Percentiles rank a stretch among this genome's conserved stretches.
phyloP scores from a whole-genome alignment of 2,797 vertebrate genomes.

The Sciaenops ocellatus region DNA sequence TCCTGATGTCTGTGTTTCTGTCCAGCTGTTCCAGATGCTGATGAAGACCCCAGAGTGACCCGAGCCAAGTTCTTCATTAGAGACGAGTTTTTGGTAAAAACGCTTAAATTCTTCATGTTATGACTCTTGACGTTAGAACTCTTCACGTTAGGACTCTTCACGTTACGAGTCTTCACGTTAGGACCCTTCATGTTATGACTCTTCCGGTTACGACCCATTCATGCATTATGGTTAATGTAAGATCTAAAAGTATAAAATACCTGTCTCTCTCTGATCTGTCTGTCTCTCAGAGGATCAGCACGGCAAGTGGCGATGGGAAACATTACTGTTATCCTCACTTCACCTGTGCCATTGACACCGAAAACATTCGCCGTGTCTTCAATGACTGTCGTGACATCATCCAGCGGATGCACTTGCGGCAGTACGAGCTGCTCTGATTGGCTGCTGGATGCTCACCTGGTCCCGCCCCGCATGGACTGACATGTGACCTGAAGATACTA shows the following conservation, averaged over 20 bases:
- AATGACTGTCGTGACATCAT: slow-evolving; percentile 99
- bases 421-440: slow-evolving; percentile 97
- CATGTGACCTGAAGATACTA: neutral
- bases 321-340: slow-evolving; percentile 99
- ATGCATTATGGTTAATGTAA: too few relatives aligned
- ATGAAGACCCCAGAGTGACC: slow-evolving; percentile 96
- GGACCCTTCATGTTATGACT: too few relatives aligned
- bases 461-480: neutral
- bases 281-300: slow-evolving; percentile 93
- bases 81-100: slow-evolving; percentile 94
- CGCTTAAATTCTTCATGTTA: too few relatives aligned
- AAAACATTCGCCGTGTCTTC: slow-evolving; percentile 97
- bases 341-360: slow-evolving; percentile 96
- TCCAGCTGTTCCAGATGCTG: slow-evolving; percentile 92
- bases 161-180: too few relatives aligned
- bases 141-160: too few relatives aligned
- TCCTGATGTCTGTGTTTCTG: slow-evolving; percentile 6
- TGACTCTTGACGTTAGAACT: too few relatives aligned
- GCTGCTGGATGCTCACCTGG: slow-evolving; percentile 47
- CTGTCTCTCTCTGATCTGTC: slow-evolving; percentile 10
- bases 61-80: slow-evolving; percentile 98
- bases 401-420: slow-evolving; percentile 96
- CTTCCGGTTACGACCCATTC: too few relatives aligned
- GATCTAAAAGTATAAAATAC: too few relatives aligned
- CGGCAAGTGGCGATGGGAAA: slow-evolving; percentile 91